Evolutionary conservation across 2,888 invertebrate genomes (phyloP), one percentile per base, ranked within the genome.

Genomic region (Oithona nana): DNA sequence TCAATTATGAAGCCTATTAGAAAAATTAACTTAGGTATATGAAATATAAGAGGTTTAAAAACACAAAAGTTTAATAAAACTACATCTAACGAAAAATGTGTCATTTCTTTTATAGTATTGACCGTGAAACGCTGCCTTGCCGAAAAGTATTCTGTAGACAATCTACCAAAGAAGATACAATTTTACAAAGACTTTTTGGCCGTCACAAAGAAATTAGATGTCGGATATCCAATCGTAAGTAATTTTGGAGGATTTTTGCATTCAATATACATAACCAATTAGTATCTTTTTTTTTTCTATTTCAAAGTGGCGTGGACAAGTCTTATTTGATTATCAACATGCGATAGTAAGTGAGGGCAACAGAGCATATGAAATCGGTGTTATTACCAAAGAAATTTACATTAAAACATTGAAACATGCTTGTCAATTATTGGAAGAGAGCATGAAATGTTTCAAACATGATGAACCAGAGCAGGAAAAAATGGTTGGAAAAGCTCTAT

Each of bases 261-360:
- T 6, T 56, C 8, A 13, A 56, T 11, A 20, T 16, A 24, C 1
- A 28, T 1, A 56, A 4, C 3, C 8, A 13, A 56, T n/a, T n/a
- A n/a, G n/a, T n/a, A n/a, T 26, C 24, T 3, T 1, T 26, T 52
- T 52, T 52, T 39, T 39, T 39, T 39, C 16, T 39, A 11, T n/a
- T 57, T 57, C 31, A 13, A n/a, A 57, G 57, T 57, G 57, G 57
- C 29, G 28, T 20, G 57, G 57, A 20, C n/a, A 30, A 11, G 8
- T 57, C 22, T 39, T 57, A 22, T 57, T 30, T 39, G 48, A 57
- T n/a, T 4, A 30, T 6, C 48, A 57, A 20, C 20, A 31, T n/a
- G 30, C 48, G 4, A 16, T 57, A 31, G 16, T 57, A 22, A 31
- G 29, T 26, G 31, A 57, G 20, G 29, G 16, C 6, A 57, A 57